Conservation (phyloP, 2,888 invertebrate species). For the Antheraea yamamai region DNA sequence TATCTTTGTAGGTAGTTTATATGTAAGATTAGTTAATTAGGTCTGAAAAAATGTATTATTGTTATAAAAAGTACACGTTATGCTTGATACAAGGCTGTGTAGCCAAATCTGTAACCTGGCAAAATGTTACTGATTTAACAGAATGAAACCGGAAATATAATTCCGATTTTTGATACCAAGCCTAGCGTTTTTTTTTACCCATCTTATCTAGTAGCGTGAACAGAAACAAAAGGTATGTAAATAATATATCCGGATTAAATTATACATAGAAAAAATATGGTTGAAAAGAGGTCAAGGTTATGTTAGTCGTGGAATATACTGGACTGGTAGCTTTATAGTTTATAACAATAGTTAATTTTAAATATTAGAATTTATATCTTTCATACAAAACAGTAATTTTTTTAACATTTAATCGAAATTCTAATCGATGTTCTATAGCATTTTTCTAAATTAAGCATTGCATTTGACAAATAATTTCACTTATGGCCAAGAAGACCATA, state of each 20-base stretch:
- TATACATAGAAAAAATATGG: not conserved
- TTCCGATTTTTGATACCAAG: constrained; percentile 81
- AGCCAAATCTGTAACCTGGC: constrained; percentile 77
- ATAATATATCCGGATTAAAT: not conserved
- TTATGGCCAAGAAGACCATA: no score
- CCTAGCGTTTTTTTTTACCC: constrained; percentile 41
- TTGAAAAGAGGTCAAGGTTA: constrained; percentile 8
- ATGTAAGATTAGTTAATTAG: constrained; percentile 79
- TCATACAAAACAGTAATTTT: not conserved
- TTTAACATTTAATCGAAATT: no score
- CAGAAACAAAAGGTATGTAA: not conserved
- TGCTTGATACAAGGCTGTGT: constrained; percentile 77
- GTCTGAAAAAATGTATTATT: constrained; percentile 80
- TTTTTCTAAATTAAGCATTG: no score
- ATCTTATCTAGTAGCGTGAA: not conserved
- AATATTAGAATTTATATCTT: not conserved
- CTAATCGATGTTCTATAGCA: no score
- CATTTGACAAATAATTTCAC: no score
- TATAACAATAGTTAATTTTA: not conserved
- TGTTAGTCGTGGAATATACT: not conserved
- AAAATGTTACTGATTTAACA: constrained; percentile 72
- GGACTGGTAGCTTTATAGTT: not conserved
- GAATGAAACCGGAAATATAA: constrained; percentile 78
- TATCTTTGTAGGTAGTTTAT: constrained; percentile 76
- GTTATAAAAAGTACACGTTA: constrained; percentile 80